These are phyloP conservation scores for Drosophila subquinaria DNA, from an alignment of 2,888 invertebrate genomes.

Conservation along the genomic window DNA sequence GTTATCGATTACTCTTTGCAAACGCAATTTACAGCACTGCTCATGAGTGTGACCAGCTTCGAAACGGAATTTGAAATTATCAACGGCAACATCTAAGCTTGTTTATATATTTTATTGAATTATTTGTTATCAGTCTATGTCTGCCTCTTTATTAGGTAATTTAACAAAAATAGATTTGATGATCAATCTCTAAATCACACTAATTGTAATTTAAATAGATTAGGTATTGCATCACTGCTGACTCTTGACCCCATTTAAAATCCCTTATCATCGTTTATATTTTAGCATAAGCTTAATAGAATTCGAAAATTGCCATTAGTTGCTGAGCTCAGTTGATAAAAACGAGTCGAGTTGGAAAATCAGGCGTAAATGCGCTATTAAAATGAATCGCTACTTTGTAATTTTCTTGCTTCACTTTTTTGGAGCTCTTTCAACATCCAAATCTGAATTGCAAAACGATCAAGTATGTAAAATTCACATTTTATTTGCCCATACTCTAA, in stretches of 20 bases:
- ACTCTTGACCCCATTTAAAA: slow-evolving; percentile 38
- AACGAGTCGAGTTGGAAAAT: background rate
- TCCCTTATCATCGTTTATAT: slow-evolving; percentile 39
- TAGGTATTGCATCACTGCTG: slow-evolving; percentile 2
- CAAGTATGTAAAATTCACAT: slow-evolving; percentile 15
- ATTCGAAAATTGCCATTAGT: slow-evolving; percentile 20
- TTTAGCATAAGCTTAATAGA: slow-evolving; percentile 22
- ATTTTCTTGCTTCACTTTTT: background rate
- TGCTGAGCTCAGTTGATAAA: slow-evolving; percentile 1
- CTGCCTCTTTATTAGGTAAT: background rate
- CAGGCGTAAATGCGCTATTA: too few species aligned
- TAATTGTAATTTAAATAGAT: background rate
- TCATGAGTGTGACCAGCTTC: slow-evolving; percentile 6
- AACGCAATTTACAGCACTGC: background rate
- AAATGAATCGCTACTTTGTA: slow-evolving; percentile 11
- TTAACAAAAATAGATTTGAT: background rate
- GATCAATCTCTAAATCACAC: background rate
- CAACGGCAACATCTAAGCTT: background rate
- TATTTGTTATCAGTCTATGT: background rate
- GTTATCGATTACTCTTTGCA: slow-evolving; percentile 33
- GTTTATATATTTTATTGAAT: background rate
- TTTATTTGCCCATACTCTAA: background rate
- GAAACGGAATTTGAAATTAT: background rate
- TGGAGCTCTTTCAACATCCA: background rate
- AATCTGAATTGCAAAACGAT: background rate